Conservation (phyloP, 2,888 invertebrate genomes). For the Proisotoma minuta region DNA sequence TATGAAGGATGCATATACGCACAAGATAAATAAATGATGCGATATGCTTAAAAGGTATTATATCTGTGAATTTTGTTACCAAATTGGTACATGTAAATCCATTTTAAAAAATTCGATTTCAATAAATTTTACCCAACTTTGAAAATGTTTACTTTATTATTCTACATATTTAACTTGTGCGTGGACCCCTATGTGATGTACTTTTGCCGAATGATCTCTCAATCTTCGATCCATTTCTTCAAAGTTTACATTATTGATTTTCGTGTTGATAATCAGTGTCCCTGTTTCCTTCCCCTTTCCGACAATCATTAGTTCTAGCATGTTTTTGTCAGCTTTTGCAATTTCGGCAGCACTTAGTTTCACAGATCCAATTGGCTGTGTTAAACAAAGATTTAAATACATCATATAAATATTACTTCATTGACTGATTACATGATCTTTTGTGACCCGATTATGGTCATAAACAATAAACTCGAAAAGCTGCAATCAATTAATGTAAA, state of each 20-base stretch:
- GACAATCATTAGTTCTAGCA: background rate
- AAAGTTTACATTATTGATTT: background rate
- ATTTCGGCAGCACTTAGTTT: background rate
- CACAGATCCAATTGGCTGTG: background rate
- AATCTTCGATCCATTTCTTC: background rate
- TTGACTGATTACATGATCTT: background rate
- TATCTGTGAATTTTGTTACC: no score
- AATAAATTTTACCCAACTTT: background rate
- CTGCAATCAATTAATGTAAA: background rate
- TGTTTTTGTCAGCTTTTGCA: background rate
- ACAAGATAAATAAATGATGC: no score
- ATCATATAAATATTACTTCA: no score
- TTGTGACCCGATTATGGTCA: background rate
- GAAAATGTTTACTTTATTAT: background rate
- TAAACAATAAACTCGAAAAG: background rate
- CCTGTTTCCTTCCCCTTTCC: background rate
- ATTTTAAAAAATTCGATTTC: no score
- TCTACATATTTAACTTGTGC: background rate
- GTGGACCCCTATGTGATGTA: background rate
- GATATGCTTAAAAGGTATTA: no score
- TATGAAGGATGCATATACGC: no score
- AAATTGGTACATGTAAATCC: background rate
- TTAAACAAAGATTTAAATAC: background rate
- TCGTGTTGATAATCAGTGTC: background rate
- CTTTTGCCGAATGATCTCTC: background rate